These are phyloP conservation scores for Polyergus mexicanus DNA, from an alignment of 1,140 invertebrate species.

Conservation along the genomic window DNA sequence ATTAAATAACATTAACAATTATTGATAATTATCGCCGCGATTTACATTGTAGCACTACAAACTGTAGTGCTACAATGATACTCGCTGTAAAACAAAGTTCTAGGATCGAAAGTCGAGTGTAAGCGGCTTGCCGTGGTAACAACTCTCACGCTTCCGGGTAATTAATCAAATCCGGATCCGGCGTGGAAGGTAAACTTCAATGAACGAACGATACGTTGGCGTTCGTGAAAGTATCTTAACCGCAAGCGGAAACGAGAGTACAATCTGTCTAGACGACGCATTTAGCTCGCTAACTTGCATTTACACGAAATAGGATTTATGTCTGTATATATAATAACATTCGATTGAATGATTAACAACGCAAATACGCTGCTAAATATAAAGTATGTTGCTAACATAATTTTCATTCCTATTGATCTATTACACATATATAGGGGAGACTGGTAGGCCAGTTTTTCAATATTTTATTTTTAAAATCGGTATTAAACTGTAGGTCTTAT, in stretches of 20 bases:
- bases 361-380: neutral
- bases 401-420: neutral
- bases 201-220: constrained; percentile 71
- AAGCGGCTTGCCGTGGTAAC: constrained; percentile 60
- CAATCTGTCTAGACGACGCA: constrained; percentile 62
- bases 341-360: constrained; percentile 25
- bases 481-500: no score
- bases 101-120: constrained; percentile 73
- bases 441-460: no score
- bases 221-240: constrained; percentile 71
- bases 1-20: constrained; percentile 44
- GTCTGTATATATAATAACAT: neutral
- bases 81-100: constrained; percentile 77
- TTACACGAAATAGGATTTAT: constrained; percentile 12
- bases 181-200: constrained; percentile 72
- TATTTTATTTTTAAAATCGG: no score
- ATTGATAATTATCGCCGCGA: constrained; percentile 51
- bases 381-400: neutral
- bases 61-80: constrained; percentile 59
- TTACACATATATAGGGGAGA: no score
- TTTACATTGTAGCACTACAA: constrained; percentile 40
- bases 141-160: constrained; percentile 71
- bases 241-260: constrained; percentile 66
- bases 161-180: constrained; percentile 74
- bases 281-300: constrained; percentile 45